Conservation (phyloP, 2,888 invertebrate species). For the Dryomyza anilis region DNA sequence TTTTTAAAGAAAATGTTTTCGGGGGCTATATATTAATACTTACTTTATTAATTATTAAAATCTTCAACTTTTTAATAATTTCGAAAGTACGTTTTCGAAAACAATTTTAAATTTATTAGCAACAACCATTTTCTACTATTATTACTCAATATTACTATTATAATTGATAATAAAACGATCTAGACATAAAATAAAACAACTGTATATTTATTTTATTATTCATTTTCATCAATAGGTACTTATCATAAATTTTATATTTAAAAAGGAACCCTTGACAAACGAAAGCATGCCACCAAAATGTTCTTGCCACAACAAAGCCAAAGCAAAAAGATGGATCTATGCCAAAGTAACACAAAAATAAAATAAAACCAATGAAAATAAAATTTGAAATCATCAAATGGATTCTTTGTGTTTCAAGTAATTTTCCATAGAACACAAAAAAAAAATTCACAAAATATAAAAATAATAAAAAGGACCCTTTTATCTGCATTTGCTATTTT, state of each 20-base stretch:
- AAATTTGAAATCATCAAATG: slow-evolving; percentile 22
- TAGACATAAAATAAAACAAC: not conserved
- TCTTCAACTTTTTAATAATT: too few species aligned
- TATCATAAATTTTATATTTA: not conserved
- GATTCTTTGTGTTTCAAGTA: slow-evolving; percentile 7
- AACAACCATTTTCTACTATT: too few species aligned
- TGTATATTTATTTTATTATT: not conserved
- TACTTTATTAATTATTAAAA: too few species aligned
- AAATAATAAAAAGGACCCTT: not conserved
- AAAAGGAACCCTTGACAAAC: not conserved
- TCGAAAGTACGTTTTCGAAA: too few species aligned
- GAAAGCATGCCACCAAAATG: not conserved
- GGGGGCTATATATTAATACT: too few species aligned
- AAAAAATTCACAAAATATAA: not conserved
- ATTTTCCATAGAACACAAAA: slow-evolving; percentile 12
- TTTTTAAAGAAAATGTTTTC: too few species aligned
- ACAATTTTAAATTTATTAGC: too few species aligned
- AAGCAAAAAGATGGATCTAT: too few species aligned
- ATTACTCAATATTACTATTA: too few species aligned
- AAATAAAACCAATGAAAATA: not conserved
- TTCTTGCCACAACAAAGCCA: not conserved
- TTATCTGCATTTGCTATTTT: too few species aligned
- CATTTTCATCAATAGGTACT: not conserved
- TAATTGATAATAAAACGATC: not conserved
- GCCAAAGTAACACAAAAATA: slow-evolving; percentile 2